A percentile compares a stretch with the other conserved stretches of the same genome.
These are phyloP conservation scores for Caradrina clavipalpis DNA, from an alignment of 2,888 invertebrate species.

Conservation along the genomic window DNA sequence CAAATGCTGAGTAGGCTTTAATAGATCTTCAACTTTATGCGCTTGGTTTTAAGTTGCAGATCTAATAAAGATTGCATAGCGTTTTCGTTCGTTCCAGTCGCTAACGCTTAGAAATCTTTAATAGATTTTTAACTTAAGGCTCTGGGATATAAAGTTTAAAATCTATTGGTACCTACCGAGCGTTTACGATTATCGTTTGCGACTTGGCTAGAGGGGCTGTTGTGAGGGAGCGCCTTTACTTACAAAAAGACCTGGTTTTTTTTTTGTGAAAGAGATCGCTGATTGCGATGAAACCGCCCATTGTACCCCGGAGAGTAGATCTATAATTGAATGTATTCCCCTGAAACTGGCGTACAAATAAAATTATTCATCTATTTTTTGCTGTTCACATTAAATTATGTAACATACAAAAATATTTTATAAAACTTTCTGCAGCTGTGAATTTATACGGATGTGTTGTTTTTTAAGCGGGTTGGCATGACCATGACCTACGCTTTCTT, in stretches of 20 bases:
- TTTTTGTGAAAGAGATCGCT: conserved; percentile 37
- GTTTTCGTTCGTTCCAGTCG: no score
- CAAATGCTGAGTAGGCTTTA: no score
- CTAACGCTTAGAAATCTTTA: no score
- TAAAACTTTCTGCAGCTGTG: background rate
- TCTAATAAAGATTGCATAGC: no score
- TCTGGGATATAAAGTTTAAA: no score
- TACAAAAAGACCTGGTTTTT: conserved; percentile 6
- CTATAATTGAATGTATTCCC: conserved; percentile 39
- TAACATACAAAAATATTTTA: background rate
- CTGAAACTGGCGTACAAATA: conserved; percentile 15
- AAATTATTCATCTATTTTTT: background rate
- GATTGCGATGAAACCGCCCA: conserved; percentile 43
- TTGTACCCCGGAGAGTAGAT: conserved; percentile 16
- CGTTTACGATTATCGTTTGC: no score
- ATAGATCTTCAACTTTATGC: no score
- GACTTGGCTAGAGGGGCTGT: no score
- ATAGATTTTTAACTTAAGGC: no score
- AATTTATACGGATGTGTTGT: background rate
- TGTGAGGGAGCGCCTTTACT: background rate
- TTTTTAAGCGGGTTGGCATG: no score
- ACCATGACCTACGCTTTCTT: background rate
- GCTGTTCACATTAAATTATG: background rate
- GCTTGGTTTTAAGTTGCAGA: no score
- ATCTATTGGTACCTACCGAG: no score